A percentile compares a stretch with the other conserved stretches of the same genome.
phyloP scores from a whole-genome alignment of 2,113 vertebrate genomes.

The Vulpes lagopus region DNA sequence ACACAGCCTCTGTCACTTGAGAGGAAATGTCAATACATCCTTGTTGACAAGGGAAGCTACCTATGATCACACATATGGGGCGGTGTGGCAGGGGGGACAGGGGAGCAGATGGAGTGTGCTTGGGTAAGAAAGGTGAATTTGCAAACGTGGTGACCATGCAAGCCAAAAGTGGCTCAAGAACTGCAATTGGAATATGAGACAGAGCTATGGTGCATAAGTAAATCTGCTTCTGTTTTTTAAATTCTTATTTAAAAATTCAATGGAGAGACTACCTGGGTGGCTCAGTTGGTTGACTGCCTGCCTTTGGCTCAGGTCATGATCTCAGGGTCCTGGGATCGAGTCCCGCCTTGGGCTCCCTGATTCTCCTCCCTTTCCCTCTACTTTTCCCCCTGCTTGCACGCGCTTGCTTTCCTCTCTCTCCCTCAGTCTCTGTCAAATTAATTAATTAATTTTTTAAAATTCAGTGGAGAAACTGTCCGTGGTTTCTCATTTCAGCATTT shows the following conservation, averaged over 20 bases:
- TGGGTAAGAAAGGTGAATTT: constrained; percentile 18
- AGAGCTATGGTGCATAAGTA: neutral
- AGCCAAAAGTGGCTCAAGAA: neutral
- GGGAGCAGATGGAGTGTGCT: constrained; percentile 43
- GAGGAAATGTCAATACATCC: neutral
- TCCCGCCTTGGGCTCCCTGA: no score
- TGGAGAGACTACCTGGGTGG: neutral
- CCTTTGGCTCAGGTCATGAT: no score
- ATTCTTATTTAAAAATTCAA: neutral
- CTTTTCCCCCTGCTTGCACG: rapidly evolving
- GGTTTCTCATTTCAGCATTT: neutral
- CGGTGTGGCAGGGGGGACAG: neutral
- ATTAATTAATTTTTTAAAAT: neutral
- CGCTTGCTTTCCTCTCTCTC: no score
- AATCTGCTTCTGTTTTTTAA: neutral
- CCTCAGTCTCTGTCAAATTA: no score
- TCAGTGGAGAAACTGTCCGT: neutral
- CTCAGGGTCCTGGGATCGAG: no score
- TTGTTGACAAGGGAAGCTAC: neutral
- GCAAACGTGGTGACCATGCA: constrained; percentile 62
- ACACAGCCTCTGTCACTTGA: neutral
- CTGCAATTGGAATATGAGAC: neutral
- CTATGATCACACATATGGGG: constrained; percentile 66
- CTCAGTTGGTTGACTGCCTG: no score
- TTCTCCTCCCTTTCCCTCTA: no score